A percentile compares a stretch with the other conserved stretches of the same genome.
These are phyloP conservation scores for Poecile montanus DNA, from an alignment of 2,797 vertebrate species.

Conservation along the genomic window DNA sequence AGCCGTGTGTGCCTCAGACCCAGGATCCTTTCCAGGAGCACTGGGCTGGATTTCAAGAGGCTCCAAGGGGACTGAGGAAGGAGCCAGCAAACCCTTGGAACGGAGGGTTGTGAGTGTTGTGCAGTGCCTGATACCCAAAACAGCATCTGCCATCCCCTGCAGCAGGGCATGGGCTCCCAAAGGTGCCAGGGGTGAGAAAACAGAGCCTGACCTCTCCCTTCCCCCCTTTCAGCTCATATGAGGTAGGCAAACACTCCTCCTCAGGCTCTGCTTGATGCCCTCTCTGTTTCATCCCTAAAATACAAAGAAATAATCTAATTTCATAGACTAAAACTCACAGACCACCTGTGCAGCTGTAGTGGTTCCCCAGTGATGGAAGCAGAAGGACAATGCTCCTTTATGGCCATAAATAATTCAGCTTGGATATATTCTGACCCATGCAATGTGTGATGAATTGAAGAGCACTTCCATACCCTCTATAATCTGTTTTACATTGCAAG, in stretches of 20 bases:
- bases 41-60: not conserved
- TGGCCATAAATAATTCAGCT: not conserved
- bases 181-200: not conserved
- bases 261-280: not conserved
- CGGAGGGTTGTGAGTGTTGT: not conserved
- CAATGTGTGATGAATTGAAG: not conserved
- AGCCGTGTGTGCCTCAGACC: rapidly evolving
- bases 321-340: not conserved
- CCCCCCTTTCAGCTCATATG: rapidly evolving
- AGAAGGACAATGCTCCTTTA: not conserved
- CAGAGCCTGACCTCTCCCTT: not conserved
- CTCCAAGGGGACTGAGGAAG: not conserved
- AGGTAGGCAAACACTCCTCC: not conserved
- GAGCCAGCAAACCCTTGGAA: not conserved
- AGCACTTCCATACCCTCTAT: rapidly evolving
- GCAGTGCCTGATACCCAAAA: not conserved
- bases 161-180: not conserved
- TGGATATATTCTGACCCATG: not conserved
- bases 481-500: not conserved
- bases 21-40: not conserved
- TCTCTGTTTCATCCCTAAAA: not conserved
- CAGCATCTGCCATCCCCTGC: not conserved
- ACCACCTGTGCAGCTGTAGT: not conserved
- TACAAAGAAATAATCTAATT: not conserved
- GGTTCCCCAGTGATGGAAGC: not conserved